Conservation (phyloP, 2,888 invertebrate genomes). For the Lithophane ornitopus region DNA sequence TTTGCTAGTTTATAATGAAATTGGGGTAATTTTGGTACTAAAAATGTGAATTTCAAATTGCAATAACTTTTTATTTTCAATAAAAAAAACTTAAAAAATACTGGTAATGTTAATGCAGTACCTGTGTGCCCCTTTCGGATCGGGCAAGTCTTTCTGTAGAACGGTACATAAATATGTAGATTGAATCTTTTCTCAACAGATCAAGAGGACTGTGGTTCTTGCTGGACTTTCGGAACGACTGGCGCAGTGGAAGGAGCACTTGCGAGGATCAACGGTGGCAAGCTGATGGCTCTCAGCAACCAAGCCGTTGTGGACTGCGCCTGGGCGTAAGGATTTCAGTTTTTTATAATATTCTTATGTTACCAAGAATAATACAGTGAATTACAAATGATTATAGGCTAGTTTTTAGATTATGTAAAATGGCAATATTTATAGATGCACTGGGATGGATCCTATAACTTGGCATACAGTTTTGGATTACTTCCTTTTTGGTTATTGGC, state of each 20-base stretch:
- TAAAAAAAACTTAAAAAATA: no score
- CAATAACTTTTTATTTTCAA: no score
- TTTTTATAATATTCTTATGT: not conserved
- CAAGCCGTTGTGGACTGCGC: constrained; percentile 84
- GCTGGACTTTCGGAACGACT: constrained; percentile 82
- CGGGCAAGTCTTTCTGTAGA: no score
- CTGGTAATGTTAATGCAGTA: no score
- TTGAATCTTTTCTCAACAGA: constrained; percentile 66
- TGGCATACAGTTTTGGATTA: not conserved
- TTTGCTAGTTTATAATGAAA: no score
- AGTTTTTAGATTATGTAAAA: not conserved
- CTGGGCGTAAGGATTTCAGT: constrained; percentile 77
- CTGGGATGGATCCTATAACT: not conserved
- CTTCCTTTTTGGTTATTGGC: not conserved
- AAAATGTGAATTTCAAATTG: no score
- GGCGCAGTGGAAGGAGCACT: constrained; percentile 82
- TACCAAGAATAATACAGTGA: not conserved
- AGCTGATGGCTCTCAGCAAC: constrained; percentile 78
- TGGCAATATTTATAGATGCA: not conserved
- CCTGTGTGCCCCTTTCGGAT: no score
- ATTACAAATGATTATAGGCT: not conserved
- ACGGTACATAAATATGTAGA: not conserved
- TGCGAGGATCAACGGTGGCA: constrained; percentile 79
- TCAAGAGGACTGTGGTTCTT: constrained; percentile 80
- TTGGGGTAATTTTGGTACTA: no score